A percentile compares a stretch with the other conserved stretches of the same genome.
phyloP scores from a whole-genome alignment of 2,888 invertebrate genomes.

The Carabus problematicus region DNA sequence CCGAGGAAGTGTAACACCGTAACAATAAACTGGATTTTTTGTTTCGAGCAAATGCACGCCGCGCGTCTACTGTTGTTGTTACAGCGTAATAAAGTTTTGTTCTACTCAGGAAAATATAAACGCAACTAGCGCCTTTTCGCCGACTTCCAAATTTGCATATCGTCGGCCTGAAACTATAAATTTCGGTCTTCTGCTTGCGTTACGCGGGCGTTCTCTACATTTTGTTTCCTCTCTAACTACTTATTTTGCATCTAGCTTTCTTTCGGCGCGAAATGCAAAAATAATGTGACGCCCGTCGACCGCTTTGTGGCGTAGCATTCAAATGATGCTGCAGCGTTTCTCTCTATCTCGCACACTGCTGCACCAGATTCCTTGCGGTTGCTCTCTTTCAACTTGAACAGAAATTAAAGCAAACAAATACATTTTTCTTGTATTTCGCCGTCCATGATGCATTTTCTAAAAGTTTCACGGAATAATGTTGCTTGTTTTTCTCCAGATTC shows the following conservation, averaged over 20 bases:
- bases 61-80: constrained; percentile 14
- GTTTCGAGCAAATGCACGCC: constrained; percentile 4
- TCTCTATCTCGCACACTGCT: no score
- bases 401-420: constrained; percentile 19
- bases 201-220: constrained; percentile 17
- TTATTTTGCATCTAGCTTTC: constrained; percentile 21
- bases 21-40: constrained; percentile 35
- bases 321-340: no score
- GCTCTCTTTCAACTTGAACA: constrained; percentile 5
- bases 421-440: constrained; percentile 25
- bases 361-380: constrained; percentile 15
- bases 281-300: neutral
- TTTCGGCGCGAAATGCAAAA: constrained; percentile 11
- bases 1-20: constrained; percentile 21
- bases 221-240: constrained; percentile 24
- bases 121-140: constrained; percentile 26
- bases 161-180: constrained; percentile 28
- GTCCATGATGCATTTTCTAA: neutral
- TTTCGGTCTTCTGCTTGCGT: constrained; percentile 13
- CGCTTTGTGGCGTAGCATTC: constrained; percentile 7
- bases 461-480: constrained; percentile 5
- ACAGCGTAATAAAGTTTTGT: constrained; percentile 29
- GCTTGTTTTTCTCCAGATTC: neutral
- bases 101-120: constrained; percentile 19
- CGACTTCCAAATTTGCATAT: constrained; percentile 32